A percentile compares a stretch with the other conserved stretches of the same genome.
Evolutionary conservation across 2,797 vertebrate species (phyloP).

Genomic region (Ataeniobius toweri): DNA sequence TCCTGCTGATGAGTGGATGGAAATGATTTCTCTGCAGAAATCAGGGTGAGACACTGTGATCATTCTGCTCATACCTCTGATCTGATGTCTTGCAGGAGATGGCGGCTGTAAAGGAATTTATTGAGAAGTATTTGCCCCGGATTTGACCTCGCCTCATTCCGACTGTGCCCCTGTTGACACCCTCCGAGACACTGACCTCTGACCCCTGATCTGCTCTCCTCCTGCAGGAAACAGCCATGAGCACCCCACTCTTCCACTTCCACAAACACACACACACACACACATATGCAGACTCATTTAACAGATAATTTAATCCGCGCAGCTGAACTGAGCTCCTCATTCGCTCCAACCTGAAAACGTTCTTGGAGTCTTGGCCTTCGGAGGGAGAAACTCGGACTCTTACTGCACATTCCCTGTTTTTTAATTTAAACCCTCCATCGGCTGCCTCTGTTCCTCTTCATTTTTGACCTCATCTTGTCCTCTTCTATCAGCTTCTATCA

Average conservation of each 20-base stretch:
- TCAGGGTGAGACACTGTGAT: background rate
- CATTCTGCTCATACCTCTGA: background rate
- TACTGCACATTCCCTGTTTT: conserved; percentile 66
- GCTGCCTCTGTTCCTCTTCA: conserved; percentile 11
- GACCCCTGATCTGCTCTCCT: conserved; percentile 80
- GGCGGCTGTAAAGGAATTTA: conserved; percentile 94
- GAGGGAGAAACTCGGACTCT: conserved; percentile 63
- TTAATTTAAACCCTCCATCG: conserved; percentile 41
- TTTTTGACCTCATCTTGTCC: conserved; percentile 34
- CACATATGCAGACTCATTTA: conserved; percentile 23
- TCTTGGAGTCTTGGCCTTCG: conserved; percentile 47
- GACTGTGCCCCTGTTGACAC: conserved; percentile 70
- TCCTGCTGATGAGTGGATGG: background rate
- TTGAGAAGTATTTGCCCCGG: conserved; percentile 93
- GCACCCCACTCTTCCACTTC: conserved; percentile 49
- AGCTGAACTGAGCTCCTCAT: conserved; percentile 36
- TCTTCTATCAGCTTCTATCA: conserved; percentile 4
- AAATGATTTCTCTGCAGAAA: background rate
- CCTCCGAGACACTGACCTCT: conserved; percentile 72
- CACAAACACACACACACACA: conserved; percentile 33
- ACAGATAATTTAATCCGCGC: conserved; percentile 38
- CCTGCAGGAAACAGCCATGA: conserved; percentile 86
- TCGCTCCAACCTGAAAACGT: conserved; percentile 10
- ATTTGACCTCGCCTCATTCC: conserved; percentile 86
- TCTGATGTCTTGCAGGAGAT: conserved; percentile 87